Evolutionary conservation across 1,140 invertebrate genomes (phyloP), one percentile per base, ranked within the genome.

Genomic region (Drosophila serrata): DNA sequence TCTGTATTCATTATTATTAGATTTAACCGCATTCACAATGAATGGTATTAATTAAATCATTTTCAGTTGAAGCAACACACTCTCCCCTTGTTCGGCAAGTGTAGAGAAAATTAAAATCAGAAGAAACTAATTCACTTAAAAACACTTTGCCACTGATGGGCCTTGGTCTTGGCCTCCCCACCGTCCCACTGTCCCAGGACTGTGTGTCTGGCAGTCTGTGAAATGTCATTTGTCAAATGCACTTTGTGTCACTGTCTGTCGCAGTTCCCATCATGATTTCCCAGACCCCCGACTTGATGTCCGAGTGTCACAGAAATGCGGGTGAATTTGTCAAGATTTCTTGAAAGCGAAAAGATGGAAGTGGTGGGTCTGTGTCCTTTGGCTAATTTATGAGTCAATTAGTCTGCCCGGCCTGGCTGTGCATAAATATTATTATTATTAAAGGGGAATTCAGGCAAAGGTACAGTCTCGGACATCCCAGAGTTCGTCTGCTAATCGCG

Each of bases 211-310:
- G 81, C 85, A 81, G 81, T 88, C 86, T 90, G 86, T 90, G 85
- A 90, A 90, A 90, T 90, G 81, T 90, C 85, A 90, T 90, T 90
- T 90, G 85, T 90, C 85, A 90, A 90, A 90, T 90, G 85, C 85
- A 90, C 85, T 90, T 90, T 90, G 81, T 90, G 85, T 88, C 84
- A 84, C 67, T 82, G 70, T 79, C 84, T 77, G 74, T 77, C 74
- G 74, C 73, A 77, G 76, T 60, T 77, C 46, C 75, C 78, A 78
- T 78, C 74, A 78, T 40, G 75, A 61, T 69, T 67, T 51, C 48
- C 35, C 29, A 72, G 69, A 42, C 46, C 31, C 65, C 59, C 68
- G 51, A n/a, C 64, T 62, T 75, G 82, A 85, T 86, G 82, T 85
- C 74, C 68, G 78, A 90, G 69, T 90, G 86, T 90, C 86, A 90